These are phyloP conservation scores for Eira barbara DNA, from an alignment of 2,113 vertebrate genomes.

Conservation along the genomic window DNA sequence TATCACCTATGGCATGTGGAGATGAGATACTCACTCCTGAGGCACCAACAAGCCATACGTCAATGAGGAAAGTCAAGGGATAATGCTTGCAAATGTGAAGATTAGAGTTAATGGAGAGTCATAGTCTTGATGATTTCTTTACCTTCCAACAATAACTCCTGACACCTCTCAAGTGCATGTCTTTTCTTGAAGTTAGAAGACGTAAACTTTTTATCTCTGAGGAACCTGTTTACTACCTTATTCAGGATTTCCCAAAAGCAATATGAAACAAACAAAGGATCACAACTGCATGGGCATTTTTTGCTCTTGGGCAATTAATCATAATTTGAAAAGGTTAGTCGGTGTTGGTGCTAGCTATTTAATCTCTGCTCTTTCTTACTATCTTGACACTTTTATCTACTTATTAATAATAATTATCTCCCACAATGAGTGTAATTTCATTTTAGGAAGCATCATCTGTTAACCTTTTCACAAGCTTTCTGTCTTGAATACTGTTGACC, in stretches of 20 bases:
- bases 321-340: conserved; percentile 9
- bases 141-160: background rate
- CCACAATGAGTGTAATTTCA: background rate
- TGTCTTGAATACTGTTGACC: background rate
- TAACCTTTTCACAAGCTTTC: background rate
- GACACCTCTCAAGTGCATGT: background rate
- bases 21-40: background rate
- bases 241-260: background rate
- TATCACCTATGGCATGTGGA: background rate
- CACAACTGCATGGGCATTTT: background rate
- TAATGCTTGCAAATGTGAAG: background rate
- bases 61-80: background rate
- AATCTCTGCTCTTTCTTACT: conserved; percentile 3
- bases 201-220: background rate
- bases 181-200: background rate
- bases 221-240: background rate
- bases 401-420: conserved; percentile 7
- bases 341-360: background rate
- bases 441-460: background rate
- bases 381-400: background rate
- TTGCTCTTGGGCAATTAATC: background rate
- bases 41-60: fast-evolving
- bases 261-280: background rate
- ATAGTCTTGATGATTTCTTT: background rate
- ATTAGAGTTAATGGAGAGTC: background rate